Conservation (phyloP, 2,797 vertebrate species). For the Coccyzus lansbergi region DNA sequence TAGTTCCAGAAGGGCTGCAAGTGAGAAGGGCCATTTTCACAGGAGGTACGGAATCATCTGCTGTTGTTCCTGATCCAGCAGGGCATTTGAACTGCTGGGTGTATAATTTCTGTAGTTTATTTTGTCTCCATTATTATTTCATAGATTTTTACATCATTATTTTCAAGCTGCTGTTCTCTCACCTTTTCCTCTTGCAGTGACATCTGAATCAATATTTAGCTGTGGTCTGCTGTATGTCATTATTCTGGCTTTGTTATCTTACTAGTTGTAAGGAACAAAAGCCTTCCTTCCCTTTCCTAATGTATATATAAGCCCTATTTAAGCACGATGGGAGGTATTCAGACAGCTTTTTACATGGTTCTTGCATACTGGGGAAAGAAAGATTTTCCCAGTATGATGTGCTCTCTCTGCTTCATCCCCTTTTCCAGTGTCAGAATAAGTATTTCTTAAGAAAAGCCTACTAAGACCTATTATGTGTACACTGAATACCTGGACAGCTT, state of each 20-base stretch:
- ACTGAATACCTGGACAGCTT: background rate
- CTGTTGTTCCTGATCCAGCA: background rate
- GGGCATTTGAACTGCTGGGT: background rate
- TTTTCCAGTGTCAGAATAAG: background rate
- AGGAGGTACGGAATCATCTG: background rate
- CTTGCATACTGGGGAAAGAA: background rate
- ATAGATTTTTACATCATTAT: background rate
- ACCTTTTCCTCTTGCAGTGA: background rate
- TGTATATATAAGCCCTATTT: background rate
- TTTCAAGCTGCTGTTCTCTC: background rate
- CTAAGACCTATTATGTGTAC: rapidly evolving
- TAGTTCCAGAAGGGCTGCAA: background rate
- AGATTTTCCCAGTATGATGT: background rate
- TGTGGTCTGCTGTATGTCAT: background rate
- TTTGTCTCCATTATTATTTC: background rate
- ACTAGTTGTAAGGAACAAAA: background rate
- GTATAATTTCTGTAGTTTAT: constrained; percentile 31
- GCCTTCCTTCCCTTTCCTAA: rapidly evolving
- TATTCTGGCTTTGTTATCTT: constrained; percentile 12
- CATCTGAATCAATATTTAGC: constrained; percentile 15
- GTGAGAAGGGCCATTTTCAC: background rate
- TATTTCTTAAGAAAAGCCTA: background rate
- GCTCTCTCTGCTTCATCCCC: background rate
- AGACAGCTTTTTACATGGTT: background rate
- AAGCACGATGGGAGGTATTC: background rate